Percentiles rank a stretch among this genome's conserved stretches.
These are phyloP conservation scores for Pseudomyrmex flavicornis DNA, from an alignment of 1,140 invertebrate species.

Conservation along the genomic window DNA sequence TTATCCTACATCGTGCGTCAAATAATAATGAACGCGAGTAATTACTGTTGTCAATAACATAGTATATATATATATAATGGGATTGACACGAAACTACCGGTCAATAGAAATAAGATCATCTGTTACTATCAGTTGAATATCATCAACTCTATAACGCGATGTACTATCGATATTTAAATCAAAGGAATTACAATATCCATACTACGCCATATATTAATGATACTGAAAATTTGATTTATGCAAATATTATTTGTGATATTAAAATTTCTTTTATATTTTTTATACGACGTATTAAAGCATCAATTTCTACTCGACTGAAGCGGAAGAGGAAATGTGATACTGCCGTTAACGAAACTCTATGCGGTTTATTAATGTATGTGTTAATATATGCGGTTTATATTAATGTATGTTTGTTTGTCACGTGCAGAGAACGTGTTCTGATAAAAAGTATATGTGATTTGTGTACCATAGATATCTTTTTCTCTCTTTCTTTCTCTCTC, in stretches of 20 bases:
- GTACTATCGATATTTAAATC: conserved; percentile 20
- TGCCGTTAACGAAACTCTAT: too few species aligned
- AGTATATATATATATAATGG: conserved; percentile 14
- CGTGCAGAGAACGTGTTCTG: neutral
- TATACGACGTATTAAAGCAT: neutral
- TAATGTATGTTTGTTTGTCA: neutral
- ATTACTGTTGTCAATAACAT: neutral
- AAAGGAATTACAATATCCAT: conserved; percentile 21
- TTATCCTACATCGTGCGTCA: too few species aligned
- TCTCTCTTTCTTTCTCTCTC: too few species aligned
- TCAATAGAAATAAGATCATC: conserved; percentile 9
- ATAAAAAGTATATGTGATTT: neutral
- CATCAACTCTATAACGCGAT: neutral
- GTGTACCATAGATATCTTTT: neutral
- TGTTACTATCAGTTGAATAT: conserved; percentile 14
- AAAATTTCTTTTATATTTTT: conserved; percentile 5
- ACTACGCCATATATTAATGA: neutral
- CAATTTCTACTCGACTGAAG: neutral
- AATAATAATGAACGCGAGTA: neutral
- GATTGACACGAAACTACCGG: conserved; percentile 3
- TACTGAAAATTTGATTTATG: conserved; percentile 4
- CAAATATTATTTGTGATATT: conserved; percentile 16
- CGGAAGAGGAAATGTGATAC: neutral
- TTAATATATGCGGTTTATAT: neutral
- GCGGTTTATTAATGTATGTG: neutral